phyloP scores from a whole-genome alignment of 2,113 vertebrate genomes.

The Forbesichthys agassizii region DNA sequence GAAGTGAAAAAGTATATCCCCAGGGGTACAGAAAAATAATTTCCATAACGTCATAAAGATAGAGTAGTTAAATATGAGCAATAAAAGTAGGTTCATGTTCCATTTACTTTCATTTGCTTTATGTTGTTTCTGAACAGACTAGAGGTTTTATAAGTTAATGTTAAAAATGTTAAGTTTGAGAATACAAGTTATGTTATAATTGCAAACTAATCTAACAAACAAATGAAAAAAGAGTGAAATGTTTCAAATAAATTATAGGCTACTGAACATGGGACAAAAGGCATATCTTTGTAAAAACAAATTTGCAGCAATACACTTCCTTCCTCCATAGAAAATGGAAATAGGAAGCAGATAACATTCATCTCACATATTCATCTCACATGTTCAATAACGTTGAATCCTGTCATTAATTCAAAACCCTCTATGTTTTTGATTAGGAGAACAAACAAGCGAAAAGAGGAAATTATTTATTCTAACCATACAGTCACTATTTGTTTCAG shows the following conservation, averaged over 20 bases:
- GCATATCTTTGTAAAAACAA: constrained; percentile 10
- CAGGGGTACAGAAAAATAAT: background rate
- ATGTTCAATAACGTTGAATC: background rate
- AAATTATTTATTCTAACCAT: background rate
- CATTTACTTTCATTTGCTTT: no score
- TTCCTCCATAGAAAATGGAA: constrained; percentile 24
- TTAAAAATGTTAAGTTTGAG: no score
- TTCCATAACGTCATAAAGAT: background rate
- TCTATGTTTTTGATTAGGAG: background rate
- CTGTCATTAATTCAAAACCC: no score
- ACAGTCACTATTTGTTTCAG: no score
- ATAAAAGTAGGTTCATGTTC: background rate
- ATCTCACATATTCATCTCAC: constrained; percentile 9
- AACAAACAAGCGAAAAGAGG: background rate
- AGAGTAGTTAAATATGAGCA: background rate
- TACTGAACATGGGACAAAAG: background rate
- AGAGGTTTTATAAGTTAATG: no score
- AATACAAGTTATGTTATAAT: background rate
- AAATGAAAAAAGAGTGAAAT: background rate
- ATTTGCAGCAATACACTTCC: constrained; percentile 12
- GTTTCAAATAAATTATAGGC: background rate
- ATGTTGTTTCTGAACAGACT: no score
- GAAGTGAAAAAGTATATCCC: no score
- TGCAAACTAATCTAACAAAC: background rate
- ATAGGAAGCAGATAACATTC: constrained; percentile 18